Evolutionary conservation across 2,113 vertebrate species (phyloP), one percentile per base, ranked within the genome.

Genomic region (Stomatorhinus ivindoensis): DNA sequence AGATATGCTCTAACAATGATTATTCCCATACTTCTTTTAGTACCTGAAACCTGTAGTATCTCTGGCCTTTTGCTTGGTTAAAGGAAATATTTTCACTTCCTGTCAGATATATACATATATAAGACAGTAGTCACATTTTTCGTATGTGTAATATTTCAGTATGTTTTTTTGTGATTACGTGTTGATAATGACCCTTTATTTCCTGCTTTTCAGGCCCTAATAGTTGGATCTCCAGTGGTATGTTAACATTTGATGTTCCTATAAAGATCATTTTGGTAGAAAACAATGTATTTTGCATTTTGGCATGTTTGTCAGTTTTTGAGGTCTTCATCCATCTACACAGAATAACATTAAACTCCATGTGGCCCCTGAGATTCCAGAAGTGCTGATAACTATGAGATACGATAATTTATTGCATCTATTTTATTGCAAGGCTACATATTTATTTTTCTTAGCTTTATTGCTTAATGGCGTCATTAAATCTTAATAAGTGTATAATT

Each of bases 201-300:
- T 39, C 61, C 4, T 82, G 15, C 35, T 83, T 83, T 88, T 55
- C 48, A 89, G 88, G 76, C 35, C 17, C 73, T 53, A 21, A 82
- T 15, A 48, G 1, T 82, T 11, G 19, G 19, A 39, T 55, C 82
- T 89, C 88, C 88, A 82, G 69, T 44, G 88, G 88, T 89, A 83
- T 50, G 73, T 83, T 47, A n/a, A 7, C 13, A 17, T 42, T 35
- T 80, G 73, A 42, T 42, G 35, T 80, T 42, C n/a, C 27, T 69
- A 8, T 42, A 39, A 17, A 80, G 15, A 80, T 80, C 2, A 42
- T 80, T 15, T 76, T 80, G 73, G 73, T 39, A 80, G 15, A 80
- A 11, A 31, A 69, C 8, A 31, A 69, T 69, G 4, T 13, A 31
- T 69, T 65, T n/a, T 65, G 61, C 9, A 65, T 65, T 65, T 27